Conservation (phyloP, 2,113 vertebrate species). For the Corydoras sp. region DNA sequence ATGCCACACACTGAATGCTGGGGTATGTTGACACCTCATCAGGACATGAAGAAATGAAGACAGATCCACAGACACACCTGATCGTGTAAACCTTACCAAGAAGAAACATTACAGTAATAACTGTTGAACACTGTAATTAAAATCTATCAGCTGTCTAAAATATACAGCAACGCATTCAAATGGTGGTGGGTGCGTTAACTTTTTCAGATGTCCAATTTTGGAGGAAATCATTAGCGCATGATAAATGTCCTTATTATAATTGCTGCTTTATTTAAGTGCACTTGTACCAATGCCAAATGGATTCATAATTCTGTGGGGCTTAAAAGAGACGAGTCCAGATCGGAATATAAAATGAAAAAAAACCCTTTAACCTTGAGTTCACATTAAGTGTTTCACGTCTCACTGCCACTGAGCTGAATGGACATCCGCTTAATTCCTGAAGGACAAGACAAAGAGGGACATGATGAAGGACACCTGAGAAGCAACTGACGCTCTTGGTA, state of each 20-base stretch:
- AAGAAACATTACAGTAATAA: too few relatives aligned
- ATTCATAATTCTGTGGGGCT: conserved; percentile 23
- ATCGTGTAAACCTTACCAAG: too few relatives aligned
- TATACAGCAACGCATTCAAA: too few relatives aligned
- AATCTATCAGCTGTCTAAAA: too few relatives aligned
- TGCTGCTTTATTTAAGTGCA: conserved; percentile 8
- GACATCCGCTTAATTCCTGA: conserved; percentile 18
- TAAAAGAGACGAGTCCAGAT: neutral
- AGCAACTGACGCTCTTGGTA: conserved; percentile 39
- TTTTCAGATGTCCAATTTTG: conserved; percentile 18
- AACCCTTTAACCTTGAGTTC: too few relatives aligned
- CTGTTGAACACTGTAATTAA: too few relatives aligned
- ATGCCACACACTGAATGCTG: too few relatives aligned
- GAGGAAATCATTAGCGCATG: conserved; percentile 32
- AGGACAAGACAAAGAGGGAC: conserved; percentile 25
- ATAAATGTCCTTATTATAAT: conserved; percentile 30
- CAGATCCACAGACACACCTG: too few relatives aligned
- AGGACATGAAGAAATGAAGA: too few relatives aligned
- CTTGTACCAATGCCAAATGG: conserved; percentile 9
- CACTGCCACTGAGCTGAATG: conserved; percentile 23
- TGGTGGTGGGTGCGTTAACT: conserved; percentile 10
- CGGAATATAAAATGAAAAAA: neutral
- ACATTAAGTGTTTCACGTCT: neutral
- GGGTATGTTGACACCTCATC: too few relatives aligned
- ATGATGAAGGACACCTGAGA: conserved; percentile 45